Evolutionary conservation across 2,113 vertebrate genomes (phyloP).

Genomic region (Calypte anna): DNA sequence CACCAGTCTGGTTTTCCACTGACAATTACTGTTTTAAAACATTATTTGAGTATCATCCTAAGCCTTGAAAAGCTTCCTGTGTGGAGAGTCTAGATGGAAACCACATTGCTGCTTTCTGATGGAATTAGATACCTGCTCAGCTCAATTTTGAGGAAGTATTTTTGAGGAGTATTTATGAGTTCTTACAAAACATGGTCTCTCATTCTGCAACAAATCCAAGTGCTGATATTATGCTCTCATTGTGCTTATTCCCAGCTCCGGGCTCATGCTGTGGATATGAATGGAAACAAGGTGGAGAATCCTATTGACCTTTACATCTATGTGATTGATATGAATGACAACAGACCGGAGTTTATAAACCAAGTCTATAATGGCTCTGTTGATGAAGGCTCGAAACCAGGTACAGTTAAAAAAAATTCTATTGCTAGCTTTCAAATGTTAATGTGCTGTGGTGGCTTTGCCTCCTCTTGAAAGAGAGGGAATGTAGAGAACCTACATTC

Average conservation of each 20-base stretch:
- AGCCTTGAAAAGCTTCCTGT: neutral
- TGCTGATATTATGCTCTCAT: conserved; percentile 24
- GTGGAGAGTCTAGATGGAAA: neutral
- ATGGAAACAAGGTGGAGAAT: conserved; percentile 97
- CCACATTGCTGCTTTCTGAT: neutral
- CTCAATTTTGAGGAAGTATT: conserved; percentile 14
- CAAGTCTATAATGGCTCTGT: conserved; percentile 97
- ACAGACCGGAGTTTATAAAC: conserved; percentile 93
- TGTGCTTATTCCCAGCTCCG: conserved; percentile 82
- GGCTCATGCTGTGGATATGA: conserved; percentile 97
- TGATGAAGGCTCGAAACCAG: conserved; percentile 96
- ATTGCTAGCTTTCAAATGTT: neutral
- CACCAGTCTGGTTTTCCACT: neutral
- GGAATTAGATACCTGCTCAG: neutral
- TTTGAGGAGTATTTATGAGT: no score
- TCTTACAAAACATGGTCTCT: neutral
- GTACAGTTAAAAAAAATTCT: conserved; percentile 65
- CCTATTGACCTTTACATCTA: conserved; percentile 99
- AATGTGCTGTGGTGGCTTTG: neutral
- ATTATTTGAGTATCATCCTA: neutral
- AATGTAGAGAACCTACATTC: neutral
- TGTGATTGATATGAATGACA: conserved; percentile 99
- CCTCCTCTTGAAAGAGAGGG: neutral
- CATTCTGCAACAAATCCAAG: neutral
- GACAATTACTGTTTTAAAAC: neutral